A percentile compares a stretch with the other conserved stretches of the same genome.
These are phyloP conservation scores for Heliopora coerulea DNA, from an alignment of 92 coral and sea anemone genomes.

Conservation along the genomic window DNA sequence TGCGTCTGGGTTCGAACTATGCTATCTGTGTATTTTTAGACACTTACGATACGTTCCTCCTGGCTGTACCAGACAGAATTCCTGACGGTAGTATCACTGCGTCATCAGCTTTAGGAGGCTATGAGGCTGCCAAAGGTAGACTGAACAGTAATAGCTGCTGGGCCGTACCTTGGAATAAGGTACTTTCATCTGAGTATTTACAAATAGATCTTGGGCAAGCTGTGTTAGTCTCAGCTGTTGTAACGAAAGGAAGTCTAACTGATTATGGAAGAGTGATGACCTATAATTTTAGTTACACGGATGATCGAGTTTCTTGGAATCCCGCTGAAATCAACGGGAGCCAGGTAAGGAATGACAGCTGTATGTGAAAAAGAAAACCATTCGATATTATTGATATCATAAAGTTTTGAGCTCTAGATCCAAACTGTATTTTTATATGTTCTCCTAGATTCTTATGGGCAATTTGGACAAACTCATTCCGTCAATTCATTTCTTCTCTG, in stretches of 20 bases:
- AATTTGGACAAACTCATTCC: not conserved
- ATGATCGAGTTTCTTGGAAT: not conserved
- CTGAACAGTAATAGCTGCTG: not conserved
- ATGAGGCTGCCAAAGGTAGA: not conserved
- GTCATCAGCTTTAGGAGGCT: not conserved
- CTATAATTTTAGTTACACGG: not conserved
- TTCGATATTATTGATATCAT: too few relatives aligned
- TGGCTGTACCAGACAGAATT: not conserved
- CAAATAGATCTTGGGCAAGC: not conserved
- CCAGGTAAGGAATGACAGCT: too few relatives aligned
- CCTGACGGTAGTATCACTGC: not conserved
- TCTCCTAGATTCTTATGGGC: not conserved
- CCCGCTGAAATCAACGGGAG: not conserved
- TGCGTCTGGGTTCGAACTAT: too few relatives aligned
- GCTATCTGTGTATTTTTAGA: too few relatives aligned
- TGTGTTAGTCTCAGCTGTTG: not conserved
- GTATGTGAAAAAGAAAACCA: too few relatives aligned
- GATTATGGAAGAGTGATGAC: not conserved
- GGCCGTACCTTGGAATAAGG: not conserved
- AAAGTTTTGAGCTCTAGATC: too few relatives aligned
- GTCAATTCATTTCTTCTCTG: not conserved
- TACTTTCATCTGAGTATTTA: not conserved
- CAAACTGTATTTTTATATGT: too few relatives aligned
- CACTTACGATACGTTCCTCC: not conserved
- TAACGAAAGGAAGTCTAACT: not conserved